phyloP scores from a whole-genome alignment of 2,113 vertebrate species.

The Neodon shergylaensis region DNA sequence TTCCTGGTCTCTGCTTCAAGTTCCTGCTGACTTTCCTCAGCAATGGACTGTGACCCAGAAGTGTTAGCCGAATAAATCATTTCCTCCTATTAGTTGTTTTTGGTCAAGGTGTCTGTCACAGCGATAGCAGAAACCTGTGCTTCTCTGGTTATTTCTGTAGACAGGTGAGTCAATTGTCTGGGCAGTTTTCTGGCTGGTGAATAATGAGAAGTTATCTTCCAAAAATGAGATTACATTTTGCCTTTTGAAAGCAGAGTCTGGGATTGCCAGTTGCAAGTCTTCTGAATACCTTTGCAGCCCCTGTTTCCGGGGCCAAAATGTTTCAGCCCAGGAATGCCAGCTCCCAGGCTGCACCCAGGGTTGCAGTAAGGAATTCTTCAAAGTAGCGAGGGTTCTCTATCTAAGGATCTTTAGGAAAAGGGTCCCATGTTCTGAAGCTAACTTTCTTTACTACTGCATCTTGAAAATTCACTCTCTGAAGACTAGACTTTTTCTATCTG shows the following conservation, averaged over 20 bases:
- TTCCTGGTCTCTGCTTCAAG: neutral
- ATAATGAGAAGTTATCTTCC: neutral
- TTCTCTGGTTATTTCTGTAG: neutral
- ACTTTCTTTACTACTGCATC: no score
- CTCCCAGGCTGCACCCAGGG: no score
- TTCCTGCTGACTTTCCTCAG: neutral
- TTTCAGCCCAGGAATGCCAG: no score
- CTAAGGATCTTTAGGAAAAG: no score
- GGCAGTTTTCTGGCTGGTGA: neutral
- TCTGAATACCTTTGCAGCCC: no score
- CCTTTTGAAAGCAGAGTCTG: neutral
- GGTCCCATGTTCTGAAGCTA: no score
- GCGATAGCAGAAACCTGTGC: no score
- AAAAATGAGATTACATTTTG: neutral
- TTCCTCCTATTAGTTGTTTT: neutral
- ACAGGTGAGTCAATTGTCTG: neutral
- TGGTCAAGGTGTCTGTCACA: neutral
- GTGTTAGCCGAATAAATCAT: neutral
- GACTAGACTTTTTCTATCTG: no score
- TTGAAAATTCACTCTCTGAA: no score
- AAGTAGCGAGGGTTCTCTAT: no score
- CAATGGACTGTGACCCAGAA: neutral
- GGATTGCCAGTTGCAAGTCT: neutral
- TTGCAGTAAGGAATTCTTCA: no score
- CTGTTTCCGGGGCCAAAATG: no score